phyloP scores from a whole-genome alignment of 1,140 invertebrate species.

The Drosophila sechellia region DNA sequence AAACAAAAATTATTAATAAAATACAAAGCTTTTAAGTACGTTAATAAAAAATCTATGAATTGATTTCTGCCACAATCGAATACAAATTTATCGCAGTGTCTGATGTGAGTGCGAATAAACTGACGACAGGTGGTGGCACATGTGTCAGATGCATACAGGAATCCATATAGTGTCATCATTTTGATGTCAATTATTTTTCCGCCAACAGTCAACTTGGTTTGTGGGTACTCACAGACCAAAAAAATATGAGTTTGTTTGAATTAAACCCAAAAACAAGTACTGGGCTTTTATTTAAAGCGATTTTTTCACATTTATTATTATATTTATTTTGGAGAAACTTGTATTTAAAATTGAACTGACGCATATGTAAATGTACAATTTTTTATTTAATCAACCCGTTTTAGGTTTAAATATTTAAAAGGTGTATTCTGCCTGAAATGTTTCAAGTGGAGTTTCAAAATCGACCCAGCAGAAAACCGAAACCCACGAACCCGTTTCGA shows the following conservation, averaged over 20 bases:
- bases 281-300: no score
- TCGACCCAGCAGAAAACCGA: slow-evolving; percentile 11
- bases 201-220: slow-evolving; percentile 49
- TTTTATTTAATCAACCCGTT: background rate
- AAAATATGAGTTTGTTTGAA: background rate
- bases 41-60: no score
- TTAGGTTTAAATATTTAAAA: background rate
- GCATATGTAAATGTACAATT: no score
- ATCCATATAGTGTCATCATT: slow-evolving; percentile 42
- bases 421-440: no score
- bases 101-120: slow-evolving; percentile 27
- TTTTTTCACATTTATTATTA: no score
- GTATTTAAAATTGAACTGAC: background rate
- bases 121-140: slow-evolving; percentile 20
- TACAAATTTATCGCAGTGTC: background rate
- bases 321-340: no score
- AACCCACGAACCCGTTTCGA: slow-evolving; percentile 26
- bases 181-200: slow-evolving; percentile 64
- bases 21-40: no score
- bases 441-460: slow-evolving; percentile 5
- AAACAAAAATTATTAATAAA: no score
- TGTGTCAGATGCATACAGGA: slow-evolving; percentile 28
- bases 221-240: slow-evolving; percentile 10
- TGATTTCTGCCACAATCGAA: no score
- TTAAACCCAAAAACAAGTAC: background rate